Conservation (phyloP, 2,113 vertebrate species). For the Gasterosteus aculeatus region DNA sequence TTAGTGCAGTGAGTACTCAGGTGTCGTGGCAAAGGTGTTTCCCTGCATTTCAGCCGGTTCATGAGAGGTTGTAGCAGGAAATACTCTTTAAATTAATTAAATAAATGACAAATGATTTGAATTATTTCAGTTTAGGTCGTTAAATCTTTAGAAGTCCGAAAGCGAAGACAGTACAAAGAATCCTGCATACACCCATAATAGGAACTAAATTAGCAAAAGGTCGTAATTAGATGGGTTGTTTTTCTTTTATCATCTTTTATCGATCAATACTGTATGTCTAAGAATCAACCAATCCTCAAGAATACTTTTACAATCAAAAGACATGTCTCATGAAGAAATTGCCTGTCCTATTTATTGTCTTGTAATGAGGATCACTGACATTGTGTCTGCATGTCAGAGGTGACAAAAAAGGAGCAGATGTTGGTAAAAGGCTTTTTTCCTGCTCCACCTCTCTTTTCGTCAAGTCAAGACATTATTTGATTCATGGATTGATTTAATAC, state of each 20-base stretch:
- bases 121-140: not conserved
- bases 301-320: too few relatives aligned
- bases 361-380: not conserved
- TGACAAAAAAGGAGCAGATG: conserved; percentile 8
- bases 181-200: too few relatives aligned
- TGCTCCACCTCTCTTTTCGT: conserved; percentile 19
- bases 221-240: not conserved
- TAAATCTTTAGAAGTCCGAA: not conserved
- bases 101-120: not conserved
- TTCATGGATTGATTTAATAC: conserved; percentile 19
- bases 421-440: not conserved
- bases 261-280: too few relatives aligned
- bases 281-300: too few relatives aligned
- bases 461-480: not conserved
- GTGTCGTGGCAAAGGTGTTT: conserved; percentile 40
- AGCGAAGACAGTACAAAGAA: not conserved
- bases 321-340: too few relatives aligned
- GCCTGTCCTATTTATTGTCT: not conserved
- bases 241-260: too few relatives aligned
- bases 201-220: not conserved
- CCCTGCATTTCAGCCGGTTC: conserved; percentile 43
- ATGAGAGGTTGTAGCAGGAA: conserved; percentile 19
- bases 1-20: not conserved
- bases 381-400: conserved; percentile 5
- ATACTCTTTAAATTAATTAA: not conserved